Evolutionary conservation across 2,113 vertebrate genomes (phyloP), one percentile per base, ranked within the genome.

Genomic region (Puffinus mauretanicus): DNA sequence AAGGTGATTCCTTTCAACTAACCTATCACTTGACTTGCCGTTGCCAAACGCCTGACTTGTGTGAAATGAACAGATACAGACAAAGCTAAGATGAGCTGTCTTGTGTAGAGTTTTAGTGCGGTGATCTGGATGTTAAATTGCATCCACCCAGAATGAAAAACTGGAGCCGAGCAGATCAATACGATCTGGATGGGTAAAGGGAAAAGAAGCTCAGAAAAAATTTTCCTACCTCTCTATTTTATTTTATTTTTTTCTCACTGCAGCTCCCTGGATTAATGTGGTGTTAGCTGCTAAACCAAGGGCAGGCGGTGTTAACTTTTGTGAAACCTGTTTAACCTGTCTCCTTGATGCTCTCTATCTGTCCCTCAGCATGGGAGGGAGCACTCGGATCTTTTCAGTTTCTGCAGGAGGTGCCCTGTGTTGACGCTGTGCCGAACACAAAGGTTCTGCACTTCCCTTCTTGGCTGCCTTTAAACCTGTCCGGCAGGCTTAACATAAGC

Each of bases 291-390:
- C 36, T 30, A 51, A 78, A 55, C 65, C 84, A 54, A 34, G 26
- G 58, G 64, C 46, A 83, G 72, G 25, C 77, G 57, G 42, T 1
- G 1, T 88, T 92, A 51, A 52, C 66, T 95, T 69, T 40, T 40
- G 40, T 65, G 55, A 86, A 94, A 94, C 97, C 72, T 87, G 82
- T 90, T 82, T 40, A 92, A 87, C 96, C 47, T 89, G 93, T 93
- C 89, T 94, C 14, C 60, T 57, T 60, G 54, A 16, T 12, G 27
- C 47, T 93, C 47, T 93, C 30, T 76, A 5, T 79, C 88, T 67
- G 44, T 87, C 76, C 72, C 76, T 93, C 42, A 51, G 89, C 51
- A 67, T 54, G 64, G 44, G 76, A 93, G 75, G 82, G 91, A 96
- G 78, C 42, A n/a, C 55, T 84, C 5, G 1, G 38, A 54, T 49